These are phyloP conservation scores for Tachysurus vachellii DNA, from an alignment of 2,113 vertebrate genomes.

Conservation along the genomic window DNA sequence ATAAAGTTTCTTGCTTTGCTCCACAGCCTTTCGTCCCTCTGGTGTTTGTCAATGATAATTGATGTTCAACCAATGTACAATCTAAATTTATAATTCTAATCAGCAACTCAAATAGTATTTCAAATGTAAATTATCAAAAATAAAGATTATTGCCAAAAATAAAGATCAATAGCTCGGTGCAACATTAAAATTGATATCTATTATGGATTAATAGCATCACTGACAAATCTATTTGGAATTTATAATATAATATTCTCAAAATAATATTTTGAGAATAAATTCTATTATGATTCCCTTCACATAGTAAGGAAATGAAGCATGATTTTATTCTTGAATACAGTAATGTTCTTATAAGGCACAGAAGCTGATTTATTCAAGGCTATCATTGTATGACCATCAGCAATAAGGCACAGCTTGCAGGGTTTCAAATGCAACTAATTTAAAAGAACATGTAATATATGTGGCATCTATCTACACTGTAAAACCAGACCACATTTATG, in stretches of 20 bases:
- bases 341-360: too few relatives aligned
- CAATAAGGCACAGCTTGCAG: neutral
- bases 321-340: neutral
- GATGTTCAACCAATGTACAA: neutral
- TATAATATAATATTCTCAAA: too few relatives aligned
- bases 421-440: neutral
- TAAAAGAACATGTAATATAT: slow-evolving; percentile 20
- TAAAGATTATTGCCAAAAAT: neutral
- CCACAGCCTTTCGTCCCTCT: too few relatives aligned
- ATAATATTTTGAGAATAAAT: too few relatives aligned
- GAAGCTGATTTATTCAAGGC: neutral
- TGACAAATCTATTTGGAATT: too few relatives aligned
- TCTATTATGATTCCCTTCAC: too few relatives aligned
- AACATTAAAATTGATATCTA: neutral
- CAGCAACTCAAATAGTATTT: neutral
- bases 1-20: too few relatives aligned
- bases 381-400: slow-evolving; percentile 3
- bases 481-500: slow-evolving; percentile 13
- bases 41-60: neutral
- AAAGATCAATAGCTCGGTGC: neutral
- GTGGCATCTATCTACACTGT: neutral
- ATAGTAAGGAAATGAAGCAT: too few relatives aligned
- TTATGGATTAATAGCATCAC: neutral
- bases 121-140: neutral
- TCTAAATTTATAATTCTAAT: neutral